These are phyloP conservation scores for Falcunculus frontatus DNA, from an alignment of 2,113 vertebrate genomes.

Conservation along the genomic window DNA sequence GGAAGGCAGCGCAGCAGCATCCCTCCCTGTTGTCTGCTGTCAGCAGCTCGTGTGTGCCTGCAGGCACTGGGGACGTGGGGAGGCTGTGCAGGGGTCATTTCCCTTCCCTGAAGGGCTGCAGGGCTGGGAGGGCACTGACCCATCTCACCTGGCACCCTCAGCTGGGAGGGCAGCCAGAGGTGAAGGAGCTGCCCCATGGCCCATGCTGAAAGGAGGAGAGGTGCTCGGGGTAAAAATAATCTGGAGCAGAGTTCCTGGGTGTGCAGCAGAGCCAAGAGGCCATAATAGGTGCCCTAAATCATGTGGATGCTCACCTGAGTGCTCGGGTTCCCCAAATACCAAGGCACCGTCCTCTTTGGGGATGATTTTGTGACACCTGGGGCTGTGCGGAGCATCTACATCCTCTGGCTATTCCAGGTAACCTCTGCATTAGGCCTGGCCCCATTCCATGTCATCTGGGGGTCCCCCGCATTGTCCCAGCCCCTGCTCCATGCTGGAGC, in stretches of 20 bases:
- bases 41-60: background rate
- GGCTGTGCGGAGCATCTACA: background rate
- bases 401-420: background rate
- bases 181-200: background rate
- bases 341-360: background rate
- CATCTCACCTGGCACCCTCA: rapidly evolving
- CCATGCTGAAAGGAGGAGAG: background rate
- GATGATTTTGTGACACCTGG: background rate
- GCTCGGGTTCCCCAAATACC: rapidly evolving
- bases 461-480: rapidly evolving
- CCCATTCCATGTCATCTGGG: background rate
- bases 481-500: background rate
- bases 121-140: background rate
- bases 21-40: background rate
- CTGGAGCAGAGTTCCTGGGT: background rate
- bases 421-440: background rate
- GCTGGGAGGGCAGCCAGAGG: background rate
- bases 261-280: background rate
- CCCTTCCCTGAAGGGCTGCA: background rate
- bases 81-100: background rate
- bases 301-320: background rate
- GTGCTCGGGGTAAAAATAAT: background rate
- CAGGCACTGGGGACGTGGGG: background rate
- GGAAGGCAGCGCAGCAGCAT: background rate
- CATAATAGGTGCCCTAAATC: rapidly evolving